Percentiles rank a stretch among this genome's conserved stretches.
These are phyloP conservation scores for Anseranas semipalmata DNA, from an alignment of 2,113 vertebrate genomes.

Conservation along the genomic window DNA sequence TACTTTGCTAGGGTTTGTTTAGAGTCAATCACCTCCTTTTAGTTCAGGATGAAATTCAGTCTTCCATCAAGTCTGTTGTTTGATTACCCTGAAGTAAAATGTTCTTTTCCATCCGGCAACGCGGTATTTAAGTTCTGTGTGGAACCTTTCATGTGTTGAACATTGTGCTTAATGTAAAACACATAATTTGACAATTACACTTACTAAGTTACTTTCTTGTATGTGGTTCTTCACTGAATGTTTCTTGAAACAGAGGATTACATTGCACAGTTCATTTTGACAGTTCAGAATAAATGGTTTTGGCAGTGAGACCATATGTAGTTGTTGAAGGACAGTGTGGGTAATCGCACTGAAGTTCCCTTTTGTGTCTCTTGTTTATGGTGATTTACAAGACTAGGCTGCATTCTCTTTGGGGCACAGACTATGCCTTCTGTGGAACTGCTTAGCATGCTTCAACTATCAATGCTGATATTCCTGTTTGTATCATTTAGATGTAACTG, in stretches of 20 bases:
- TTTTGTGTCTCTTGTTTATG: neutral
- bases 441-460: neutral
- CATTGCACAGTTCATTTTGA: neutral
- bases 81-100: neutral
- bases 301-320: fast-evolving
- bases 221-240: neutral
- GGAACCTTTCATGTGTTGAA: neutral
- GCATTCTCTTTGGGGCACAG: neutral
- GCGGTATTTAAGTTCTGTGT: neutral
- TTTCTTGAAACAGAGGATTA: neutral
- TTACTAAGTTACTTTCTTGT: neutral
- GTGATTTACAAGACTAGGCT: neutral
- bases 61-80: neutral
- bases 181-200: neutral
- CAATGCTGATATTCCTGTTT: neutral
- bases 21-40: neutral
- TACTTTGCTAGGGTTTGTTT: neutral
- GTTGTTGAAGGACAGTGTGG: neutral
- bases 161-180: neutral
- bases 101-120: neutral
- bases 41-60: neutral
- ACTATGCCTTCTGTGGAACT: neutral
- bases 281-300: neutral
- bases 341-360: neutral
- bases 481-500: neutral